phyloP scores from a whole-genome alignment of 2,113 vertebrate species.

The Apus apus region DNA sequence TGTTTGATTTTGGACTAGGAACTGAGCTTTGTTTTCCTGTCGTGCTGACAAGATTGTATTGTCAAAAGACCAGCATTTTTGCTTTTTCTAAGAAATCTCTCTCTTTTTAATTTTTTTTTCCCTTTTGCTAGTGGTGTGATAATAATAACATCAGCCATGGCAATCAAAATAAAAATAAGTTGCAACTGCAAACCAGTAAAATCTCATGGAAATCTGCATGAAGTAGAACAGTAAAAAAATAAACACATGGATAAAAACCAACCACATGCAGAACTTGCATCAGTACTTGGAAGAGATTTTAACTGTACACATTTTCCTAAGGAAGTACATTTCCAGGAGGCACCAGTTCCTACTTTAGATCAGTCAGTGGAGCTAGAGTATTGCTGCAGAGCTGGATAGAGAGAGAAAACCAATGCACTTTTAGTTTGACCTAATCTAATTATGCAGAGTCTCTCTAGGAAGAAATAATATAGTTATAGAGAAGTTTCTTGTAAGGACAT shows the following conservation, averaged over 20 bases:
- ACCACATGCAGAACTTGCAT: not conserved
- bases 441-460: not conserved
- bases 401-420: not conserved
- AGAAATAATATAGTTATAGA: not conserved
- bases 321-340: conserved; percentile 28
- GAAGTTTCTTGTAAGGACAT: not conserved
- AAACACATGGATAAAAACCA: not conserved
- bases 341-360: conserved; percentile 66
- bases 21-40: conserved; percentile 24
- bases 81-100: not conserved
- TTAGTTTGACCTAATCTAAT: conserved; percentile 43
- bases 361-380: conserved; percentile 68
- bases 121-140: not conserved
- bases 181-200: not conserved
- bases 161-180: not conserved
- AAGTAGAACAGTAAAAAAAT: not conserved
- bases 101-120: no score
- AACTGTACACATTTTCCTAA: conserved; percentile 9
- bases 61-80: not conserved
- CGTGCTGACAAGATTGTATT: conserved; percentile 4
- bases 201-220: not conserved
- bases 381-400: conserved; percentile 36
- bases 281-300: not conserved
- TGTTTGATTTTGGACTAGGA: not conserved
- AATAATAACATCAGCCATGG: not conserved